Conservation (phyloP, 1,140 invertebrate genomes). For the Cydia amplana region DNA sequence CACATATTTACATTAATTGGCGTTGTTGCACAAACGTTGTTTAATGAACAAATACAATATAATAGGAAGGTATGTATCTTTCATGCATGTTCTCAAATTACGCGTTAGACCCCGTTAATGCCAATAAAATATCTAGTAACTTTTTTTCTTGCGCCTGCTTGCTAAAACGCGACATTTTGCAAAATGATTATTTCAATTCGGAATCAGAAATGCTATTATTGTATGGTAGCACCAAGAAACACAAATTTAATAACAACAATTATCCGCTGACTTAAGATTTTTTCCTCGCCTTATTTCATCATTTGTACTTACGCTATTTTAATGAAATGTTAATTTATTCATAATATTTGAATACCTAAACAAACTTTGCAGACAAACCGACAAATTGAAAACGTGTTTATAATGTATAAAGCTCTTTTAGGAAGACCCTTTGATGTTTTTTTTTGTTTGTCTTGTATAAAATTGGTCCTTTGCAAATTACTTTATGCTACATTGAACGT, state of each 20-base stretch:
- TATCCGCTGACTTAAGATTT: not conserved
- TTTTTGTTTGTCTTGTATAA: constrained; percentile 26
- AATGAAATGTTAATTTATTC: constrained; percentile 14
- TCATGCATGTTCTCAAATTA: too few relatives aligned
- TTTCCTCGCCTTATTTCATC: not conserved
- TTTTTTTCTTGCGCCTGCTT: too few relatives aligned
- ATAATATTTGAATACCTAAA: constrained; percentile 25
- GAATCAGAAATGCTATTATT: too few relatives aligned
- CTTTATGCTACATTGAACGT: not conserved
- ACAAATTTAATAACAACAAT: too few relatives aligned
- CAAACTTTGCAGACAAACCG: constrained; percentile 28
- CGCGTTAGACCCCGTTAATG: too few relatives aligned
- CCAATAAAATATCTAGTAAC: too few relatives aligned
- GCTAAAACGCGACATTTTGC: too few relatives aligned
- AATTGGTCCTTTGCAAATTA: constrained; percentile 24
- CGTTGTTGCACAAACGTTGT: too few relatives aligned
- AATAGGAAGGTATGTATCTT: too few relatives aligned
- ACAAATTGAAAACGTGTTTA: constrained; percentile 24
- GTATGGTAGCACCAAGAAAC: not conserved
- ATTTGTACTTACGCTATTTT: constrained; percentile 12
- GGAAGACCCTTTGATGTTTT: constrained; percentile 28
- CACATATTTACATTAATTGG: too few relatives aligned
- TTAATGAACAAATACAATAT: too few relatives aligned
- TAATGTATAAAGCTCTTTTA: constrained; percentile 13
- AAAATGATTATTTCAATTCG: too few relatives aligned